Percentiles rank a stretch among this genome's conserved stretches.
These are phyloP conservation scores for Tetragonula clypearis DNA, from an alignment of 1,140 invertebrate species.

Conservation along the genomic window DNA sequence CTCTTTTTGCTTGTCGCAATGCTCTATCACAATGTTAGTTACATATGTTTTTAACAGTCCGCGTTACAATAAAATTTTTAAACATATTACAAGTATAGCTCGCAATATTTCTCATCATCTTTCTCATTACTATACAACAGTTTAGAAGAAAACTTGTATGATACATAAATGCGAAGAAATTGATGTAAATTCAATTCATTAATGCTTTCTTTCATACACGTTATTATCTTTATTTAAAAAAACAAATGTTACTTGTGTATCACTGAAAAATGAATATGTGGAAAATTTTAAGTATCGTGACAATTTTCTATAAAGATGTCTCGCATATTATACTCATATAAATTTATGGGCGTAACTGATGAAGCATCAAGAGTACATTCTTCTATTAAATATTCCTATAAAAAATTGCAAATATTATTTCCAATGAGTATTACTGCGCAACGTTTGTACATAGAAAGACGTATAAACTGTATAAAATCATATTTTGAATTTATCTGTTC, in stretches of 20 bases:
- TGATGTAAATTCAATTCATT: background rate
- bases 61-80: conserved; percentile 36
- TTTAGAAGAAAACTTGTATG: conserved; percentile 52
- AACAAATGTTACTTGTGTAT: conserved; percentile 7
- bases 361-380: conserved; percentile 41
- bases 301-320: conserved; percentile 40
- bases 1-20: conserved; percentile 30
- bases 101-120: conserved; percentile 10
- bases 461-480: conserved; percentile 58
- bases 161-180: conserved; percentile 42
- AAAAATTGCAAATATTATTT: conserved; percentile 47
- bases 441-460: conserved; percentile 39
- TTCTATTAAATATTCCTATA: conserved; percentile 57
- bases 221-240: background rate
- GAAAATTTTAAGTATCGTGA: conserved; percentile 36
- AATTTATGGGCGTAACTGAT: conserved; percentile 31
- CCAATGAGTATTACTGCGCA: conserved; percentile 24
- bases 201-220: background rate
- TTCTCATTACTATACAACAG: conserved; percentile 30
- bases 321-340: conserved; percentile 35
- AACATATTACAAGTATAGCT: conserved; percentile 22
- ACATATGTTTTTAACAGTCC: conserved; percentile 30
- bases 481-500: conserved; percentile 35
- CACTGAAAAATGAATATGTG: conserved; percentile 3
- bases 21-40: conserved; percentile 58